Percentiles rank a stretch among this genome's conserved stretches.
phyloP scores from a whole-genome alignment of 2,888 invertebrate species.

The Lamproptera curius region DNA sequence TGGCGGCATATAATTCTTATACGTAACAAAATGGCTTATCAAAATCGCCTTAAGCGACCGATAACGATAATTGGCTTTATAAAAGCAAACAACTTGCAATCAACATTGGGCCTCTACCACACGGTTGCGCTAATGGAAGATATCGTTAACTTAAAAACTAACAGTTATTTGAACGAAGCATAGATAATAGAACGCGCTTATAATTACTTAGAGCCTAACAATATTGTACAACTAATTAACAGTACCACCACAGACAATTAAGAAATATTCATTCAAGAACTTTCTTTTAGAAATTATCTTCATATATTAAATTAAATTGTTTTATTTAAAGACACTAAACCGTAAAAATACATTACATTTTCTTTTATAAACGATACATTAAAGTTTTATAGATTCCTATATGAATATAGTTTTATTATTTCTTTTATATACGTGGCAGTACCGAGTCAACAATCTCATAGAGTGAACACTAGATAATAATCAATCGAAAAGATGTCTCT shows the following conservation, averaged over 20 bases:
- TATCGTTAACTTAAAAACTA: constrained; percentile 36
- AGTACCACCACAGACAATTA: constrained; percentile 16
- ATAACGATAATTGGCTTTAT: constrained; percentile 37
- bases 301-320: too few species aligned
- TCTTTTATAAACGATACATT: too few species aligned
- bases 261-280: too few species aligned
- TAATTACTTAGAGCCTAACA: constrained; percentile 16
- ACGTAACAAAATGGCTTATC: constrained; percentile 60
- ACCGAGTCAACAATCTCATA: constrained; percentile 17
- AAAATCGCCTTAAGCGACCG: constrained; percentile 42
- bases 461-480: constrained; percentile 13
- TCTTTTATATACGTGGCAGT: constrained; percentile 12
- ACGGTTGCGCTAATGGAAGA: constrained; percentile 61
- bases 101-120: constrained; percentile 45
- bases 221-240: constrained; percentile 9
- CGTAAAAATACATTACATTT: too few species aligned
- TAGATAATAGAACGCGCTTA: constrained; percentile 37
- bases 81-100: constrained; percentile 37
- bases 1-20: too few species aligned
- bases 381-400: too few species aligned
- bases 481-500: constrained; percentile 26
- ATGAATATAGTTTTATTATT: not conserved
- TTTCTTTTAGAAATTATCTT: too few species aligned
- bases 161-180: constrained; percentile 22
- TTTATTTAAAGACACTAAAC: too few species aligned